Evolutionary conservation across 2,113 vertebrate genomes (phyloP).

Genomic region (Falcunculus frontatus): DNA sequence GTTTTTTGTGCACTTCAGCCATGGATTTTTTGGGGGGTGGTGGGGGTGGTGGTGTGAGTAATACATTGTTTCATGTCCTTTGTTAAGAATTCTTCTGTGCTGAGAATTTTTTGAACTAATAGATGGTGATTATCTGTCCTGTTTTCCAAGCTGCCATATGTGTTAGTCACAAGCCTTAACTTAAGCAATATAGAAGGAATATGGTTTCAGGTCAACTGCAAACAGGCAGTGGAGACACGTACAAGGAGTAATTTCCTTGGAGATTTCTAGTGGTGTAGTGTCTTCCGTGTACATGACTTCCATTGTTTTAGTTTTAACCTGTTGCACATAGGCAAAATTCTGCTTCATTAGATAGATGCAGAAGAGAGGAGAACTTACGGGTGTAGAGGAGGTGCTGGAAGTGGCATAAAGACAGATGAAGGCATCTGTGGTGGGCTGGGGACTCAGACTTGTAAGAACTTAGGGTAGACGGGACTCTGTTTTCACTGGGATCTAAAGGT

Average conservation of each 20-base stretch:
- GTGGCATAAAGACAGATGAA: background rate
- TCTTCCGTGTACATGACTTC: background rate
- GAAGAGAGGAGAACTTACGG: background rate
- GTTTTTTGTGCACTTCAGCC: background rate
- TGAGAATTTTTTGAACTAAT: background rate
- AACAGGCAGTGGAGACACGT: background rate
- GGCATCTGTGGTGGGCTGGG: background rate
- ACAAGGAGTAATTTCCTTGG: background rate
- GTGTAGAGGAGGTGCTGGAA: background rate
- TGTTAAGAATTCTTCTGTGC: background rate
- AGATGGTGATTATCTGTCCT: background rate
- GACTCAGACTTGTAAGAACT: background rate
- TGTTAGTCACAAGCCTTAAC: background rate
- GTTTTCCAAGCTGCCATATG: background rate
- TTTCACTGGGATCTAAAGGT: background rate
- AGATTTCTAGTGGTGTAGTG: background rate
- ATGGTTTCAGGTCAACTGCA: background rate
- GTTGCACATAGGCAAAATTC: background rate
- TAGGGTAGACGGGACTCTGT: background rate
- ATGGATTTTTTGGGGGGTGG: background rate
- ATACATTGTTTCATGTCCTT: background rate
- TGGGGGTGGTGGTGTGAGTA: fast-evolving
- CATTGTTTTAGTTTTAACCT: background rate
- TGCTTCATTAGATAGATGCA: background rate
- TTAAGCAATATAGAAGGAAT: background rate